Evolutionary conservation across 2,113 vertebrate species (phyloP), one percentile per base, ranked within the genome.

Genomic region (Microtus richardsoni): DNA sequence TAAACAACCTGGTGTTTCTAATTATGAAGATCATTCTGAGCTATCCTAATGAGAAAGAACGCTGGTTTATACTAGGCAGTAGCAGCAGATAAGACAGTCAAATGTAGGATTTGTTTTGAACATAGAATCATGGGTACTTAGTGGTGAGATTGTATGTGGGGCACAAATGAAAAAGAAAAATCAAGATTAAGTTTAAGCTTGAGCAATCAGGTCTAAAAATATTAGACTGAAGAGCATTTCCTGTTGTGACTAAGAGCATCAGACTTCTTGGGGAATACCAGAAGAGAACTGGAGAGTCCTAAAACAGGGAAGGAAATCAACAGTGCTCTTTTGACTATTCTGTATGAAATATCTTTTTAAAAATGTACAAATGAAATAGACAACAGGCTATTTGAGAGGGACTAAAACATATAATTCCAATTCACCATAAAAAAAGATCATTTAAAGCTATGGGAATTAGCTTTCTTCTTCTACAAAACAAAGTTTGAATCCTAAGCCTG

Each of bases 311-410:
- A 52, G 19, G 36, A 9, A 68, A 44, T 84, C 33, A 70, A 39
- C 30, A 33, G 9, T 41, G 91, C 64, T 85, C 47, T 54, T 74
- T 79, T 49, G 64, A 58, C 19, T 91, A 17, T 36, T 86, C 16
- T 84, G 70, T 44, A 79, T 73, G 54, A 83, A 84, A 60, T 44
- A 22, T 19, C 49, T 77, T n/a, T 58, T 24, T 54, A 75, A 83
- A 78, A 78, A 88, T 64, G 83, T 89, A 80, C 58, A 92, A 89
- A 89, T 44, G 16, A 91, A 52, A 49, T 74, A 71, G 24, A 62
- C 11, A 89, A 8, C 0, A 39, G 58, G 5, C 1, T 60, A 80
- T 64, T 13, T 74, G n/a, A 92, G 5, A 91, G 8, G 30, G 58
- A 82, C 41, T 80, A 75, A 78, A 9, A 41, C 52, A 66, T 1